Evolutionary conservation across 1,140 invertebrate species (phyloP), one percentile per base, ranked within the genome.

Genomic region (Trichonephila inaurata): DNA sequence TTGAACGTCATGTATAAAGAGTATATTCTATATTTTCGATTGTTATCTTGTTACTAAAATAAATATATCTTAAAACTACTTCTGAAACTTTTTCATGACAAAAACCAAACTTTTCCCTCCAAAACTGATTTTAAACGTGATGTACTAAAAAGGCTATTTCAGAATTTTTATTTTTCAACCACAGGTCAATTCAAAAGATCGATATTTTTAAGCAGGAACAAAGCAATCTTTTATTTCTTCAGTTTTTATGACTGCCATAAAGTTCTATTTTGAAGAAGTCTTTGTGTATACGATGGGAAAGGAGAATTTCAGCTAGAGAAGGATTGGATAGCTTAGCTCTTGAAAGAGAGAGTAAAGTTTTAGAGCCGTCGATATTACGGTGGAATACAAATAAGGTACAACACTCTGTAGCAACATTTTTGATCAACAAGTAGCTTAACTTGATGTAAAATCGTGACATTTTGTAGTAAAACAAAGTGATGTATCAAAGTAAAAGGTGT

Each of bases 161-260:
- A 77, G 28, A 28, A 77, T 18, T 77, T 77, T 77, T 77, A 77
- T 77, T 77, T 77, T 77, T 77, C 69, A 77, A 77, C 69, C 69
- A 24, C 69, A 77, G 69, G 69, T 77, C 69, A 77, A 77, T 77
- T 77, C 69, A 28, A 28, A 18, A 77, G 69, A 77, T 77, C 69
- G 69, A 77, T 77, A 77, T 77, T 77, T 77, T 77, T 77, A 77
- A 77, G 69, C 69, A 33, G 69, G 28, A 77, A 77, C 69, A 77
- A 77, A 77, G 69, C 69, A 77, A 77, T 77, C 69, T 77, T 24
- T 77, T 77, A 77, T 77, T 77, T 77, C 69, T 77, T 40, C 24
- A 77, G 69, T 33, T 77, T 77, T 77, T 77, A 77, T 77, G 69
- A 28, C 69, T 28, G 69, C 28, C 69, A 28, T 77, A 77, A 77